Base-by-base conservation (phyloP, 2,113 vertebrate species). In the Pygoscelis adeliae region DNA sequence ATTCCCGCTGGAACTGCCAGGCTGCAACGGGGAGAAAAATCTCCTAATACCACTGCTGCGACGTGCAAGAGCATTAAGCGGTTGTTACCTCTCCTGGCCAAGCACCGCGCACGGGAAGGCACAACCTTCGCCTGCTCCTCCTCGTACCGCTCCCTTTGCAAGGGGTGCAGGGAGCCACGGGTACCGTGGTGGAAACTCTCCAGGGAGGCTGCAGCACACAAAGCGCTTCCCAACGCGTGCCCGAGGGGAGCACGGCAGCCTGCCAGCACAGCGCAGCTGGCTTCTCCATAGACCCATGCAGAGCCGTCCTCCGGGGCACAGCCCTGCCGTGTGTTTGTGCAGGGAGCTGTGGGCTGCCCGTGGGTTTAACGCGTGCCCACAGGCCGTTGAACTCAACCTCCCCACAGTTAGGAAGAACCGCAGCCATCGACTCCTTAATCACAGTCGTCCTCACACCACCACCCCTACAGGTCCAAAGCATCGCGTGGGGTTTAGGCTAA, bases 1-100 rank as follows among this genome's bases (percentile, higher is more conserved):
- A 76, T 97, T 98, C 91, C 91, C 36, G 6, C 66, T 87, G 92
- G 72, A 96, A 81, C 42, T 49, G 46, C 53, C 63, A 67, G 80
- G 46, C 84, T 91, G 76, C 82, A 92, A 85, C 17, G 52, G n/a
- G 46, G 83, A 66, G 38, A 65, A 61, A 59, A 87, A 55, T 38
- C 59, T 85, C 2, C 0, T 55, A 55, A 89, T n/a, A 11, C 17
- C 18, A 7, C 49, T 89, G 84, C 72, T 67, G 62, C 0, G 1
- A 29, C 30, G 20, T 36, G 86, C 44, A 52, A 67, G 72, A 74
- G 79, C 20, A 70, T 72, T 46, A 25, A 62, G 73, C 1, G 19
- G 20, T 82, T 72, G 81, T 56, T 82, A 61, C 42, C 59, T 53
- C 52, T 95, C 44, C 58, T 46, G 72, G 83, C 26, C 42, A 69